These are phyloP conservation scores for Fulmarus glacialis DNA, from an alignment of 2,113 vertebrate species.

Conservation along the genomic window DNA sequence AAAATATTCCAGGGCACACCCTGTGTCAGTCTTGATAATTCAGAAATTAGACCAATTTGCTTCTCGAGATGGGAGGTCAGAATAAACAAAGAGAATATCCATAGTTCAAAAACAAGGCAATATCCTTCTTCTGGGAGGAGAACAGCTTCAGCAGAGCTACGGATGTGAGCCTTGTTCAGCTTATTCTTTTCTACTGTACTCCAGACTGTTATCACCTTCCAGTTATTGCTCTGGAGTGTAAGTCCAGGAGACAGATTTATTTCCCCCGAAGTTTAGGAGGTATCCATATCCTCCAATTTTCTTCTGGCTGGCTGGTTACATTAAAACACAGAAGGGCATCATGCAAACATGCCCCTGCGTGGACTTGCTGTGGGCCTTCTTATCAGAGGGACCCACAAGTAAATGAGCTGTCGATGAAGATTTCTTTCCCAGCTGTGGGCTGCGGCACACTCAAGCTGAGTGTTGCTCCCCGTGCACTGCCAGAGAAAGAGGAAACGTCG, in stretches of 20 bases:
- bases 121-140: neutral
- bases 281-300: neutral
- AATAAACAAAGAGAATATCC: neutral
- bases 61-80: neutral
- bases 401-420: neutral
- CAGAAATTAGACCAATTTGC: neutral
- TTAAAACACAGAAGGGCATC: neutral
- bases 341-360: neutral
- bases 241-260: neutral
- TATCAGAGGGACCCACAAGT: neutral
- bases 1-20: neutral
- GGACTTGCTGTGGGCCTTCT: neutral
- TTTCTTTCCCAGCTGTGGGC: neutral
- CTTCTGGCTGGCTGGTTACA: neutral
- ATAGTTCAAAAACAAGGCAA: neutral
- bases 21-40: neutral
- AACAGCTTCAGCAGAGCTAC: neutral
- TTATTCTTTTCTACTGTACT: neutral
- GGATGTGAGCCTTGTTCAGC: neutral
- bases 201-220: neutral
- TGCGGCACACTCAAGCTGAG: neutral
- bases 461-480: accelerated
- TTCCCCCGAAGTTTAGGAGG: neutral
- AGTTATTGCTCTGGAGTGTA: neutral
- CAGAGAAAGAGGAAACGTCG: neutral